These are phyloP conservation scores for Corythoichthys intestinalis DNA, from an alignment of 2,113 vertebrate species.

Conservation along the genomic window DNA sequence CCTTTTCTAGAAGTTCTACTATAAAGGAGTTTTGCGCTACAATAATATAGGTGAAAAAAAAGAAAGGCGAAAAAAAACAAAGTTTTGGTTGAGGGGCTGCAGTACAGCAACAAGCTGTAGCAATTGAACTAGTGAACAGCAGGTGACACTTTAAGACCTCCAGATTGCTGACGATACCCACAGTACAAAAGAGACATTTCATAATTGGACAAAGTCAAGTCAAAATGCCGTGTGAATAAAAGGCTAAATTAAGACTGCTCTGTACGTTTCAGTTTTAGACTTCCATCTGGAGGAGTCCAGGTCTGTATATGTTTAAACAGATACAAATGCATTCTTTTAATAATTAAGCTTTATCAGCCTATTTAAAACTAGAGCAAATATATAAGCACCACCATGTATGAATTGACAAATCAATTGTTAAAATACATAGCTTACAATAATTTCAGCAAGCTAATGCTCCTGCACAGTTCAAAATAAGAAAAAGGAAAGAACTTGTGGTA, in stretches of 20 bases:
- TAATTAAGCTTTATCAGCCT: neutral
- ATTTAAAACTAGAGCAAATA: conserved; percentile 4
- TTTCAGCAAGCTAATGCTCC: neutral
- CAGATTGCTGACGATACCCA: conserved; percentile 12
- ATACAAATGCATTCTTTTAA: neutral
- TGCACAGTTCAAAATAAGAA: neutral
- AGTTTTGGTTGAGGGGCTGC: conserved; percentile 35
- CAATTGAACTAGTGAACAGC: conserved; percentile 42
- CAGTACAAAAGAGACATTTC: conserved; percentile 38
- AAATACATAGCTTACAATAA: neutral
- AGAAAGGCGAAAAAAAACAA: conserved; percentile 27
- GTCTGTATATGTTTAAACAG: conserved; percentile 8
- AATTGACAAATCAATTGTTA: neutral
- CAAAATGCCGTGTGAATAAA: conserved; percentile 23
- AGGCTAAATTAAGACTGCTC: conserved; percentile 7
- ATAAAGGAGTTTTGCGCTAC: conserved; percentile 42
- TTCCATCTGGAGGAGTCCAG: neutral
- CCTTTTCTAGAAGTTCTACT: conserved; percentile 60
- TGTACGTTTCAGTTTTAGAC: neutral
- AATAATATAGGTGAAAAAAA: conserved; percentile 24
- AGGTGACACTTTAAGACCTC: conserved; percentile 45
- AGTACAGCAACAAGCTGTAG: conserved; percentile 22
- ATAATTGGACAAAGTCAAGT: conserved; percentile 46
- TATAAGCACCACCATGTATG: neutral
- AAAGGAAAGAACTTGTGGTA: too few relatives aligned